Conservation (phyloP, 2,888 invertebrate genomes). For the Elaeidobius kamerunicus region DNA sequence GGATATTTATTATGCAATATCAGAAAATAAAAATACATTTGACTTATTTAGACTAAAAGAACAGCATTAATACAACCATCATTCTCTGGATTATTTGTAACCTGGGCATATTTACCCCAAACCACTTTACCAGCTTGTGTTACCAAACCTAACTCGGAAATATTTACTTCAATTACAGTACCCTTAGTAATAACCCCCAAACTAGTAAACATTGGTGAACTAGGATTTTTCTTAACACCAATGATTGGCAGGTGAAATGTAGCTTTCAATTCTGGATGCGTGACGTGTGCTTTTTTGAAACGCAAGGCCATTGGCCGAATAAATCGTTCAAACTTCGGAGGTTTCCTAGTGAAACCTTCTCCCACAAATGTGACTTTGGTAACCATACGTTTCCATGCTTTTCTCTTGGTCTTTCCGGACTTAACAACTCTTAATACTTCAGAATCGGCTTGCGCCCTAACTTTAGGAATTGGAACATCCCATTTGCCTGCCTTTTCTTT, state of each 20-base stretch:
- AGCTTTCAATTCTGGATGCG: constrained; percentile 98
- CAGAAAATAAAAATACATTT: background rate
- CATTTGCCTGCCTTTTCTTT: constrained; percentile 99
- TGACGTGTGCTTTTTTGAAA: constrained; percentile 97
- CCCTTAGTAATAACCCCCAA: constrained; percentile 98
- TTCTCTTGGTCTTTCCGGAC: constrained; percentile 88
- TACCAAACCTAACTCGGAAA: constrained; percentile 96
- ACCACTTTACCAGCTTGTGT: constrained; percentile 99
- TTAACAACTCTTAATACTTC: constrained; percentile 94
- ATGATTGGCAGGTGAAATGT: constrained; percentile 97
- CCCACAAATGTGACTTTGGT: constrained; percentile 98
- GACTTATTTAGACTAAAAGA: constrained; percentile 72
- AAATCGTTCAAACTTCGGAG: constrained; percentile 98
- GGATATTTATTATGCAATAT: background rate
- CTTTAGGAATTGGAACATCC: constrained; percentile 99
- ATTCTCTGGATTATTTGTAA: constrained; percentile 99
- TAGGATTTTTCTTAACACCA: constrained; percentile 99
- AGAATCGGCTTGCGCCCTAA: constrained; percentile 91
- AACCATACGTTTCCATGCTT: constrained; percentile 99
- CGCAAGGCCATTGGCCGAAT: constrained; percentile 96
- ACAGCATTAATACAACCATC: constrained; percentile 99
- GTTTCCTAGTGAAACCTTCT: constrained; percentile 97
- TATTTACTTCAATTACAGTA: constrained; percentile 96
- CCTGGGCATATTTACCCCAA: constrained; percentile 99
- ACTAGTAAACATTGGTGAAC: constrained; percentile 94